phyloP scores from a whole-genome alignment of 2,888 invertebrate genomes.

The Calliscelio sp. region DNA sequence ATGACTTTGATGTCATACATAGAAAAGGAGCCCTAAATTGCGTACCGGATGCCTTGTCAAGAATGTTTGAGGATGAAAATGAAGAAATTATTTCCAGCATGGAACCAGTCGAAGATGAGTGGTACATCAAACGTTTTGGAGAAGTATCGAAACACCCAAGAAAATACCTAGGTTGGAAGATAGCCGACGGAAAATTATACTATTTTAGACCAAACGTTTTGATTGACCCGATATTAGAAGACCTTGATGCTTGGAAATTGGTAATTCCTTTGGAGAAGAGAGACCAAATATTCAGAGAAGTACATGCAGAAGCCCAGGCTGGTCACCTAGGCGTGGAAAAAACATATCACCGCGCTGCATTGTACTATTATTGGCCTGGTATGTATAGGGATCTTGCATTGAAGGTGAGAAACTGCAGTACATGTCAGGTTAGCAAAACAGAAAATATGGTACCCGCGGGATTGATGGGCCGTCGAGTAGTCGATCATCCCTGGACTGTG shows the following conservation, averaged over 20 bases:
- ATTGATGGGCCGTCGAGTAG: conserved; percentile 24
- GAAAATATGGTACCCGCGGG: conserved; percentile 1
- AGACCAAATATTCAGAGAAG: conserved; percentile 22
- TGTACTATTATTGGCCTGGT: conserved; percentile 45
- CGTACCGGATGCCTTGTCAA: conserved; percentile 66
- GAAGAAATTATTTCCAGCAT: background rate
- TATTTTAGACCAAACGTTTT: conserved; percentile 27
- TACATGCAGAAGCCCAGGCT: conserved; percentile 1
- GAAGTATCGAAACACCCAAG: conserved; percentile 31
- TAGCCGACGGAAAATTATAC: conserved; percentile 44
- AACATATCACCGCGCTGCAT: conserved; percentile 29
- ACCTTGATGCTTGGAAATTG: conserved; percentile 68
- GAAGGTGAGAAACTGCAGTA: conserved; percentile 8
- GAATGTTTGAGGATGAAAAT: conserved; percentile 48
- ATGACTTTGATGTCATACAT: conserved; percentile 44
- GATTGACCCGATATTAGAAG: conserved; percentile 30
- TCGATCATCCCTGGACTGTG: conserved; percentile 40
- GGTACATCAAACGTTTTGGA: conserved; percentile 38
- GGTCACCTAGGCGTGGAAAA: conserved; percentile 19
- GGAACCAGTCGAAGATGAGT: conserved; percentile 19
- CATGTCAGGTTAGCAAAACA: conserved; percentile 32
- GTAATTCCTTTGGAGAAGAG: conserved; percentile 58
- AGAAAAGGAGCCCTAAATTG: conserved; percentile 52
- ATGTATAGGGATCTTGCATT: conserved; percentile 29
- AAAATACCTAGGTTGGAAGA: conserved; percentile 57